Evolutionary conservation across 2,888 invertebrate genomes (phyloP).

Genomic region (Cylindroiulus punctatus): DNA sequence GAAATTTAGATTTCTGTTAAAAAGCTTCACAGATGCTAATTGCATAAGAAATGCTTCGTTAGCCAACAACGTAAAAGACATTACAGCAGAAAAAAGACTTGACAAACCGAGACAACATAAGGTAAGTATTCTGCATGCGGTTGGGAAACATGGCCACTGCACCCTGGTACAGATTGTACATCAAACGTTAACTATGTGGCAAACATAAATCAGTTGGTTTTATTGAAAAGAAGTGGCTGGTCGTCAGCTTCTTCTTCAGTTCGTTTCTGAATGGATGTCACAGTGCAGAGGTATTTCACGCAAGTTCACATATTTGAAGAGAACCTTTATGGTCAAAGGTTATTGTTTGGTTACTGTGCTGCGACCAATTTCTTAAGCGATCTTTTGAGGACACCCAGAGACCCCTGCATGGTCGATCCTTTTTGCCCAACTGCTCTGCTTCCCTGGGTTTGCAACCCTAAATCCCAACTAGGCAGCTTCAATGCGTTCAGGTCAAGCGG

Average conservation of each 20-base stretch:
- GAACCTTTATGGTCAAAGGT: constrained; percentile 33
- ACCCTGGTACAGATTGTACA: neutral
- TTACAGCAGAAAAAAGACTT: neutral
- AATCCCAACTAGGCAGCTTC: neutral
- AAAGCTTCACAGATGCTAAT: too few relatives aligned
- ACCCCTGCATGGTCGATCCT: neutral
- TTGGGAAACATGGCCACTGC: neutral
- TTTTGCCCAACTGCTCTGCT: neutral
- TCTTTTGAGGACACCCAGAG: constrained; percentile 11
- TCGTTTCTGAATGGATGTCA: neutral
- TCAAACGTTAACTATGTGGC: constrained; percentile 10
- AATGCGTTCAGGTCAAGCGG: constrained; percentile 31
- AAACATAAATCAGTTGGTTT: constrained; percentile 11
- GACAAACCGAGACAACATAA: neutral
- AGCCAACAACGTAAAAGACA: neutral
- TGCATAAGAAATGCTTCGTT: too few relatives aligned
- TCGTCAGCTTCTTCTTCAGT: neutral
- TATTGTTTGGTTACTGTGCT: constrained; percentile 12
- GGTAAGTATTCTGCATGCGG: neutral
- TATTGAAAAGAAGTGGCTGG: constrained; percentile 11
- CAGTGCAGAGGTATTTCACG: constrained; percentile 24
- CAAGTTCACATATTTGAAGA: constrained; percentile 20
- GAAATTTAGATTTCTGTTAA: too few relatives aligned
- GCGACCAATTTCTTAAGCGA: constrained; percentile 31
- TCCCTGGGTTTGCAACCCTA: neutral